Evolutionary conservation across 2,113 vertebrate species (phyloP).

Genomic region (Ancistrus triradiatus): DNA sequence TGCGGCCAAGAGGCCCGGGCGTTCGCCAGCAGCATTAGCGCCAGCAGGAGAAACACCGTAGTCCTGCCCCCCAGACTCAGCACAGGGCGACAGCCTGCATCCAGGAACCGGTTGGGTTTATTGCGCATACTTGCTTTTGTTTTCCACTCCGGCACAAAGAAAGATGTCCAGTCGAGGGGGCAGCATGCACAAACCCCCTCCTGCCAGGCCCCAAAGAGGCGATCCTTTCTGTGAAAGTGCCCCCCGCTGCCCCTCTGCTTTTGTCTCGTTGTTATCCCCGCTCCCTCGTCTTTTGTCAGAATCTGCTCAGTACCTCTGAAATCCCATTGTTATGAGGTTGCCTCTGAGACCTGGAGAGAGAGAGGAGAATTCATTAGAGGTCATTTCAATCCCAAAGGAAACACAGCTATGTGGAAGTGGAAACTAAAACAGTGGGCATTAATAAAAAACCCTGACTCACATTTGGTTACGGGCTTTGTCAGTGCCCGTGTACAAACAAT

Average conservation of each 20-base stretch:
- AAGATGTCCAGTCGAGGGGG: slow-evolving; percentile 53
- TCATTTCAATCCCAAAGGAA: slow-evolving; percentile 30
- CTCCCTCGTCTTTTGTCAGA: slow-evolving; percentile 46
- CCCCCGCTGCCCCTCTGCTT: slow-evolving; percentile 38
- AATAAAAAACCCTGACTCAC: background rate
- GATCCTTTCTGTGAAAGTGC: slow-evolving; percentile 52
- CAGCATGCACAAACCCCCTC: slow-evolving; percentile 58
- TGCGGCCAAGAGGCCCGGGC: slow-evolving; percentile 59
- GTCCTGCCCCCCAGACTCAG: slow-evolving; percentile 64
- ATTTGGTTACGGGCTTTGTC: no score
- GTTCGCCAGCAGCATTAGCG: slow-evolving; percentile 57
- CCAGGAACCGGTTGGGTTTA: slow-evolving; percentile 43
- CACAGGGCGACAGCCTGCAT: slow-evolving; percentile 38
- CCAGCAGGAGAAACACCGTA: slow-evolving; percentile 62
- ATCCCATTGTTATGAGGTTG: slow-evolving; percentile 51
- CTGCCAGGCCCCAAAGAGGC: slow-evolving; percentile 40
- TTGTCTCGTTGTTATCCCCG: slow-evolving; percentile 33
- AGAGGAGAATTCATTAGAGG: slow-evolving; percentile 44
- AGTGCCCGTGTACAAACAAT: no score
- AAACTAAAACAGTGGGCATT: background rate
- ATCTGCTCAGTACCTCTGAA: slow-evolving; percentile 52
- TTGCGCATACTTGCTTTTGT: slow-evolving; percentile 62
- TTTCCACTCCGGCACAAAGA: slow-evolving; percentile 50
- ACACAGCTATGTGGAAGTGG: slow-evolving; percentile 24
- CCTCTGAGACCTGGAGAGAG: slow-evolving; percentile 55